phyloP scores from a whole-genome alignment of 2,797 vertebrate genomes.

The Monodelphis domestica region DNA sequence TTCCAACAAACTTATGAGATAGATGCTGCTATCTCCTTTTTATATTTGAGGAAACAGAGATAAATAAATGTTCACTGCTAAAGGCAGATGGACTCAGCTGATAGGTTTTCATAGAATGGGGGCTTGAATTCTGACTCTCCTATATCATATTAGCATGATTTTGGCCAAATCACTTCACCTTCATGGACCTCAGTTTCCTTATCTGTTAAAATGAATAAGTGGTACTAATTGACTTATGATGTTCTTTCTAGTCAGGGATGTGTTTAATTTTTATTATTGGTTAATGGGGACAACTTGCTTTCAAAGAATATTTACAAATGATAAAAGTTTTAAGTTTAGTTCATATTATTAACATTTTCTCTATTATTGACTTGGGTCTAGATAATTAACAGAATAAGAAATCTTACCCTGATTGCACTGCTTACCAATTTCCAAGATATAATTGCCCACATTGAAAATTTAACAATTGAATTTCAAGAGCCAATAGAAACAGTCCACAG shows the following conservation, averaged over 20 bases:
- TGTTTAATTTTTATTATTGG: too few species aligned
- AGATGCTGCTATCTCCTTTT: neutral
- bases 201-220: neutral
- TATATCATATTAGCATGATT: neutral
- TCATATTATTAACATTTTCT: neutral
- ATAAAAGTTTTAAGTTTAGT: neutral
- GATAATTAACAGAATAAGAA: neutral
- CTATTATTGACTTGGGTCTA: neutral
- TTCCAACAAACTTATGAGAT: neutral
- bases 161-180: neutral
- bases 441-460: neutral
- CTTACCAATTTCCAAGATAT: neutral
- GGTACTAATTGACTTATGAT: neutral
- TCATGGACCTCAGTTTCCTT: neutral
- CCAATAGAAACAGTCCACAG: neutral
- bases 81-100: neutral
- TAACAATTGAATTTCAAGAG: neutral
- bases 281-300: neutral
- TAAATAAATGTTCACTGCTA: neutral
- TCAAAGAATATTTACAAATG: neutral
- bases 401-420: neutral
- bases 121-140: neutral
- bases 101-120: neutral
- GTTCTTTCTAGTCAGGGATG: neutral
- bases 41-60: neutral